Evolutionary conservation across 2,113 vertebrate species (phyloP).

Genomic region (Dasypus novemcinctus): DNA sequence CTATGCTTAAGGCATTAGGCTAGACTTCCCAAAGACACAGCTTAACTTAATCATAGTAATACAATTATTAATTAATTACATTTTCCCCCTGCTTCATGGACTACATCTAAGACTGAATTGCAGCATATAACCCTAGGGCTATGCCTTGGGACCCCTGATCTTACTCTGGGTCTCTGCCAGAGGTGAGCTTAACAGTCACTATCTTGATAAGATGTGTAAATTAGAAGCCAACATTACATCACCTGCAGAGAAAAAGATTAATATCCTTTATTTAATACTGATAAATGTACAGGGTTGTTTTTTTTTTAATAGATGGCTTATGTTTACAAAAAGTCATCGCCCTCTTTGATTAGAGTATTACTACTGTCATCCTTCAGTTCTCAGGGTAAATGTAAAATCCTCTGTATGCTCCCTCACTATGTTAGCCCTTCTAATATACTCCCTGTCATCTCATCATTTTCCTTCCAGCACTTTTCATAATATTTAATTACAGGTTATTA

Average conservation of each 20-base stretch:
- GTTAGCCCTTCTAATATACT: too few relatives aligned
- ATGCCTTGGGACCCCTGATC: neutral
- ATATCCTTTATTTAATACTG: constrained; percentile 58
- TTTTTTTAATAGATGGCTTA: constrained; percentile 1
- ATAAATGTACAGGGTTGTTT: constrained; percentile 19
- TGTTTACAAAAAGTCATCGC: constrained; percentile 29
- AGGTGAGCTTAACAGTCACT: neutral
- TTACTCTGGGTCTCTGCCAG: neutral
- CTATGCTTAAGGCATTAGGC: constrained; percentile 20
- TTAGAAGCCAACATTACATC: constrained; percentile 47
- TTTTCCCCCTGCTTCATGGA: neutral
- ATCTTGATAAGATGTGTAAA: constrained; percentile 13
- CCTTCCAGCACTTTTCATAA: too few relatives aligned
- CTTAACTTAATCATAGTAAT: neutral
- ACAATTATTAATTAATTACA: constrained; percentile 11
- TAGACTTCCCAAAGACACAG: neutral
- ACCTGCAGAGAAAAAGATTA: constrained; percentile 61
- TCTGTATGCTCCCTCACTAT: too few relatives aligned
- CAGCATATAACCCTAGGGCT: neutral
- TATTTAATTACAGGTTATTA: too few relatives aligned
- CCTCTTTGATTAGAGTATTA: too few relatives aligned
- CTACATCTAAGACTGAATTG: constrained; percentile 25
- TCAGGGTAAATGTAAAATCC: too few relatives aligned
- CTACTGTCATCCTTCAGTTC: too few relatives aligned
- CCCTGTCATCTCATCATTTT: too few relatives aligned